Conservation (phyloP, 2,888 invertebrate species). For the Ectemnius cavifrons region DNA sequence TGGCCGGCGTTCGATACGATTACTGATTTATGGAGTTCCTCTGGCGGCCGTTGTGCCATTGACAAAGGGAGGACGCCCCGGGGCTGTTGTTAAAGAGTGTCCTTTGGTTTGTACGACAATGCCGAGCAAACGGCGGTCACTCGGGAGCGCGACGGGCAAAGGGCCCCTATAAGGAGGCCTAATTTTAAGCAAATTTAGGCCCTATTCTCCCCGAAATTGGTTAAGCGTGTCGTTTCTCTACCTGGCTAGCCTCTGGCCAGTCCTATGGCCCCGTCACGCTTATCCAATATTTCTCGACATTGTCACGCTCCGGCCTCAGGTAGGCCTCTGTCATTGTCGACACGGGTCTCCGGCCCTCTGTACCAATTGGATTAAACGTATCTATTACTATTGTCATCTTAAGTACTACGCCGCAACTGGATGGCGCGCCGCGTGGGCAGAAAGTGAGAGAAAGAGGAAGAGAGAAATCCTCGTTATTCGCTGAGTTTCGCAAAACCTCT, state of each 20-base stretch:
- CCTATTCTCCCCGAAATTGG: slow-evolving; percentile 66
- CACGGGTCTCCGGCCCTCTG: slow-evolving; percentile 40
- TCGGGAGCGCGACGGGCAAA: slow-evolving; percentile 10
- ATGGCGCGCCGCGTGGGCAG: not conserved
- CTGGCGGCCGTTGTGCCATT: not conserved
- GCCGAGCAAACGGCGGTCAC: slow-evolving; percentile 30
- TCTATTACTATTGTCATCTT: slow-evolving; percentile 74
- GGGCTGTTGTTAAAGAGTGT: slow-evolving; percentile 17
- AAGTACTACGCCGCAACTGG: slow-evolving; percentile 37
- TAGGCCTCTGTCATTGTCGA: slow-evolving; percentile 54
- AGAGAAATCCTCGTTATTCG: slow-evolving; percentile 32
- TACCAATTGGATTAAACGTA: slow-evolving; percentile 77
- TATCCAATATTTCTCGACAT: slow-evolving; percentile 70
- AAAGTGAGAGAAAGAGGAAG: too few relatives aligned
- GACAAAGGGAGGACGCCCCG: slow-evolving; percentile 18
- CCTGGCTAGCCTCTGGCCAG: slow-evolving; percentile 47
- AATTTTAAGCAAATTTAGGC: slow-evolving; percentile 70
- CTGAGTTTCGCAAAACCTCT: slow-evolving; percentile 37
- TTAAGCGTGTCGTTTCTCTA: slow-evolving; percentile 67
- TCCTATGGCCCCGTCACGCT: slow-evolving; percentile 58
- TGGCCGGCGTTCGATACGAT: slow-evolving; percentile 16
- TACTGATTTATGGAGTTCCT: slow-evolving; percentile 17
- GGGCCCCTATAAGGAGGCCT: slow-evolving; percentile 46
- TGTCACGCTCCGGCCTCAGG: slow-evolving; percentile 56
- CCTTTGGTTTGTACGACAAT: slow-evolving; percentile 38